phyloP scores from a whole-genome alignment of 2,888 invertebrate genomes.

The Crematogaster levior region DNA sequence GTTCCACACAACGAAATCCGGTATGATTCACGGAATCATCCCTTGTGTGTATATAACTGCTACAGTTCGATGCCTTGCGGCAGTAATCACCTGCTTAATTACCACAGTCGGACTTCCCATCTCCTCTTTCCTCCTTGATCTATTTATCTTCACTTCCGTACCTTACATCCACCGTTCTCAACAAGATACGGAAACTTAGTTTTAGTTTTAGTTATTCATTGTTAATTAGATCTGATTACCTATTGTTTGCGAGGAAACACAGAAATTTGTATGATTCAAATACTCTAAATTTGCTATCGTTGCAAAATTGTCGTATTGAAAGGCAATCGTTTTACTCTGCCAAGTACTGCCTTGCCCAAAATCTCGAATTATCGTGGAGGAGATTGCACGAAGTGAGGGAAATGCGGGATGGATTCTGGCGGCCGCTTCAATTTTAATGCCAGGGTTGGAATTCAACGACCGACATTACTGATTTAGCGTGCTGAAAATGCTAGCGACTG shows the following conservation, averaged over 20 bases:
- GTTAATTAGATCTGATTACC: background rate
- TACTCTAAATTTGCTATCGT: background rate
- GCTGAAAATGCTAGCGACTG: slow-evolving; percentile 62
- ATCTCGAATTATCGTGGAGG: slow-evolving; percentile 43
- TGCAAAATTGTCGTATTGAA: background rate
- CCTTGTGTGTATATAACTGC: slow-evolving; percentile 14
- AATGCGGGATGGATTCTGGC: slow-evolving; percentile 43
- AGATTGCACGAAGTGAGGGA: slow-evolving; percentile 33
- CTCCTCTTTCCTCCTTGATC: background rate
- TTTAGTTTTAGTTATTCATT: slow-evolving; percentile 1
- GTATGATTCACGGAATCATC: slow-evolving; percentile 67
- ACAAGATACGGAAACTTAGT: background rate
- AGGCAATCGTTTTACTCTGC: background rate
- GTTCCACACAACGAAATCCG: slow-evolving; percentile 40
- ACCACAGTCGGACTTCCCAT: background rate
- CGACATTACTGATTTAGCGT: slow-evolving; percentile 59
- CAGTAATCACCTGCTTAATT: slow-evolving; percentile 20
- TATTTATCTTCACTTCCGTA: background rate
- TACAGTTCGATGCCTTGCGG: slow-evolving; percentile 1
- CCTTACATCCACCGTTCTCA: background rate
- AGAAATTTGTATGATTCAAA: background rate
- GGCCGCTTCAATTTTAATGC: slow-evolving; percentile 70
- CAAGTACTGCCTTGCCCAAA: background rate
- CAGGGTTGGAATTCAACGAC: slow-evolving; percentile 43
- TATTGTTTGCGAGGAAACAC: background rate